Evolutionary conservation across 2,888 invertebrate genomes (phyloP), one percentile per base, ranked within the genome.

Genomic region (Laothoe populi): DNA sequence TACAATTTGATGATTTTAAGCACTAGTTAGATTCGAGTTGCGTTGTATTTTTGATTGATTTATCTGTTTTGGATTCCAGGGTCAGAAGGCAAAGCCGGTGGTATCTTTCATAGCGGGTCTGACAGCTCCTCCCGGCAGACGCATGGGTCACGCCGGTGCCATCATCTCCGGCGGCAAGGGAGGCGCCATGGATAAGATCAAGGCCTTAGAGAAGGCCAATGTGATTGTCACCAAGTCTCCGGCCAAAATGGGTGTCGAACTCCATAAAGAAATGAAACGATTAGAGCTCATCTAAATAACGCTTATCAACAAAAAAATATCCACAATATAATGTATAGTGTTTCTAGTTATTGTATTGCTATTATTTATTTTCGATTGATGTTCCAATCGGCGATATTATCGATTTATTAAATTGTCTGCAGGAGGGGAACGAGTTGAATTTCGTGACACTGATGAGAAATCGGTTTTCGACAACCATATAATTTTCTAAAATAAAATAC

Each of bases 101-200:
- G 99, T 99, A 2, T 98, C 99, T 7, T 99, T 99, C 90, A 99
- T 99, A 88, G 99, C 99, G 75, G 99, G 99, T 64, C 88, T 99
- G 66, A 99, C 99, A 11, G 99, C 99, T 13, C 99, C 99, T 19
- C 99, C 99, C 49, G 99, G 99, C 61, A 94, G 99, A 77, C 95
- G 99, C 83, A 99, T 99, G 99, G 99, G 99, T 48, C 99, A 99
- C 87, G 99, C 99, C 65, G 99, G 99, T 72, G 99, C 99, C 70
- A 99, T 99, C 79, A 99, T 99, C 83, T 98, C 99, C 0, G 99
- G 99, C 16, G 99, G 99, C 59, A 99, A 99, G 87, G 99, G 99
- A 68, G 99, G 98, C 61, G 99, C 99, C 63, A 96, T 97, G 91
- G 99, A 99, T 83, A 99, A 99, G 93, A 99, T 99, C 72, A 96